phyloP scores from a whole-genome alignment of 2,888 invertebrate genomes.

The Apodemia hepburni region DNA sequence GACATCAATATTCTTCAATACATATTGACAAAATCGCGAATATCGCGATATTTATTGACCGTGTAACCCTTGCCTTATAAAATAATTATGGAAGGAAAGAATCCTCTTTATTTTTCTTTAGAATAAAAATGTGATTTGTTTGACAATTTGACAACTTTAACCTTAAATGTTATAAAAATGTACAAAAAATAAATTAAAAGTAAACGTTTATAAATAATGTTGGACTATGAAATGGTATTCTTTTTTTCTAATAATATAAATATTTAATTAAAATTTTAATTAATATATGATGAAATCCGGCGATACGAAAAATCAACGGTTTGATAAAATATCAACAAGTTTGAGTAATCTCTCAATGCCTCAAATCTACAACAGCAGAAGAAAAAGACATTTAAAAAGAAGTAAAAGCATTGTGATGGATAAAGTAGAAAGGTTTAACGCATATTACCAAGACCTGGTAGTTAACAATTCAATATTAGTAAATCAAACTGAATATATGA shows the following conservation, averaged over 20 bases:
- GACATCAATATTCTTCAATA: too few species aligned
- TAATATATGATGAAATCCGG: background rate
- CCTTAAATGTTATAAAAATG: constrained; percentile 8
- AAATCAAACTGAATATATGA: constrained; percentile 38
- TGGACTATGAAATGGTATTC: background rate
- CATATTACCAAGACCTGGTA: background rate
- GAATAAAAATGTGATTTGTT: background rate
- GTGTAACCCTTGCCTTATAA: too few species aligned
- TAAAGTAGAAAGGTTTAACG: background rate
- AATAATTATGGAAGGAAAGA: too few species aligned
- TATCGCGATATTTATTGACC: too few species aligned
- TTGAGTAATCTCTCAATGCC: constrained; percentile 5
- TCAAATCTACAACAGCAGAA: background rate
- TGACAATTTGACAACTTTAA: background rate
- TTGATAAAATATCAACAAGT: background rate
- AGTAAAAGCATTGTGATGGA: background rate
- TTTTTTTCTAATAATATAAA: background rate
- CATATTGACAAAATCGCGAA: too few species aligned
- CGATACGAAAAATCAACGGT: background rate
- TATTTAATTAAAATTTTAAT: background rate
- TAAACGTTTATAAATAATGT: constrained; percentile 2
- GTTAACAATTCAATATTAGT: constrained; percentile 14
- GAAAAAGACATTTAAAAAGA: background rate
- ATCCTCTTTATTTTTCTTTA: background rate
- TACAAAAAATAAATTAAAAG: background rate